Evolutionary conservation across 2,797 vertebrate genomes (phyloP).

Genomic region (Gila robusta): DNA sequence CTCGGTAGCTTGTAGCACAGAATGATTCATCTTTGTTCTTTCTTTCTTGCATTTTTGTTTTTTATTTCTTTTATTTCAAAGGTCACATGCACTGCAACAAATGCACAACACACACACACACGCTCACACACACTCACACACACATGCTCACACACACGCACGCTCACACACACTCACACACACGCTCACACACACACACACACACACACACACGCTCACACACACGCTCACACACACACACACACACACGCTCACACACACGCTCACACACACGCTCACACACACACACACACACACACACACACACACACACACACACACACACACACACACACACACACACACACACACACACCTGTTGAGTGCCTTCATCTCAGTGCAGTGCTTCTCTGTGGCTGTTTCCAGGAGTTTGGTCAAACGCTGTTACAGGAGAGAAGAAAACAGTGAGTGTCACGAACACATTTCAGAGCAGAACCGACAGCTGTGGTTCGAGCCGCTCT

Average conservation of each 20-base stretch:
- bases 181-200: too few relatives aligned
- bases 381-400: slow-evolving; percentile 88
- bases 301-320: not conserved
- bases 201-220: too few relatives aligned
- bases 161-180: not conserved
- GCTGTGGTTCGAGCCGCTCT: slow-evolving; percentile 29
- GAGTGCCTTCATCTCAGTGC: slow-evolving; percentile 84
- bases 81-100: slow-evolving; percentile 27
- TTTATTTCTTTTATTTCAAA: slow-evolving; percentile 44
- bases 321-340: too few relatives aligned
- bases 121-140: not conserved
- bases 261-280: accelerated
- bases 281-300: too few relatives aligned
- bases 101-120: not conserved
- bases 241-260: too few relatives aligned
- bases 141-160: not conserved
- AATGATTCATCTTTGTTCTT: slow-evolving; percentile 47
- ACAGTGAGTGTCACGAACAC: slow-evolving; percentile 59
- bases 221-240: too few relatives aligned
- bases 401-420: slow-evolving; percentile 89
- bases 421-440: slow-evolving; percentile 74
- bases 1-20: slow-evolving; percentile 36
- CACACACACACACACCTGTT: slow-evolving; percentile 65
- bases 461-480: slow-evolving; percentile 43
- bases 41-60: slow-evolving; percentile 29